A percentile compares a stretch with the other conserved stretches of the same genome.
Conservation (phyloP, 2,797 vertebrate species). For the Dipus sagitta region DNA sequence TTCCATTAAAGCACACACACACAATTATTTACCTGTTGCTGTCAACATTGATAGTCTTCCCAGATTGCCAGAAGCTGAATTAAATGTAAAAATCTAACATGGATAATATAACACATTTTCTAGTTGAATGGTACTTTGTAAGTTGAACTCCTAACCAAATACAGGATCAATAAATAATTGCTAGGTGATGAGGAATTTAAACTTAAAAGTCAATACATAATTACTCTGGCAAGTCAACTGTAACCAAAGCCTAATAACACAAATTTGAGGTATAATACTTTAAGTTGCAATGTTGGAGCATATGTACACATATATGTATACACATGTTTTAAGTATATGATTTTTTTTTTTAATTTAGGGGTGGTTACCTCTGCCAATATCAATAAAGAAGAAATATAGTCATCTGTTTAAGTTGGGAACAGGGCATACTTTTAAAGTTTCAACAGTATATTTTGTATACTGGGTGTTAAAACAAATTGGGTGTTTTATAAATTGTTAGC, state of each 20-base stretch:
- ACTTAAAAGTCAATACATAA: conserved; percentile 49
- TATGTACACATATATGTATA: background rate
- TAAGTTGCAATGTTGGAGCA: background rate
- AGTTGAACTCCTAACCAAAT: conserved; percentile 56
- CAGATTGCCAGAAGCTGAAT: too few relatives aligned
- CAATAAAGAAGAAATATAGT: conserved; percentile 48
- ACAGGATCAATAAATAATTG: conserved; percentile 32
- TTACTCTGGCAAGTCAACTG: conserved; percentile 21
- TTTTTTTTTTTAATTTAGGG: background rate
- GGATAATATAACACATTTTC: conserved; percentile 11
- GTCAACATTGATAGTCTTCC: too few relatives aligned
- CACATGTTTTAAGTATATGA: conserved; percentile 9
- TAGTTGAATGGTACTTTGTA: conserved; percentile 58
- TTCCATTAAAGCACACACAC: too few relatives aligned
- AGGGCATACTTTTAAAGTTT: conserved; percentile 43
- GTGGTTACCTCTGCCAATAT: background rate
- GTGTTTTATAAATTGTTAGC: background rate
- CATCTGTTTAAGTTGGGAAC: conserved; percentile 39
- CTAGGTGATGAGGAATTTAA: background rate
- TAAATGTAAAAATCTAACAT: too few relatives aligned
- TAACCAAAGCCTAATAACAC: conserved; percentile 46
- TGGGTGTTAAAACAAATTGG: background rate
- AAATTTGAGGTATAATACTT: conserved; percentile 21
- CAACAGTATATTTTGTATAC: background rate
- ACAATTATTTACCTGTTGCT: too few relatives aligned